Evolutionary conservation across 2,113 vertebrate genomes (phyloP), one percentile per base, ranked within the genome.

Genomic region (Rhinichthys klamathensis): DNA sequence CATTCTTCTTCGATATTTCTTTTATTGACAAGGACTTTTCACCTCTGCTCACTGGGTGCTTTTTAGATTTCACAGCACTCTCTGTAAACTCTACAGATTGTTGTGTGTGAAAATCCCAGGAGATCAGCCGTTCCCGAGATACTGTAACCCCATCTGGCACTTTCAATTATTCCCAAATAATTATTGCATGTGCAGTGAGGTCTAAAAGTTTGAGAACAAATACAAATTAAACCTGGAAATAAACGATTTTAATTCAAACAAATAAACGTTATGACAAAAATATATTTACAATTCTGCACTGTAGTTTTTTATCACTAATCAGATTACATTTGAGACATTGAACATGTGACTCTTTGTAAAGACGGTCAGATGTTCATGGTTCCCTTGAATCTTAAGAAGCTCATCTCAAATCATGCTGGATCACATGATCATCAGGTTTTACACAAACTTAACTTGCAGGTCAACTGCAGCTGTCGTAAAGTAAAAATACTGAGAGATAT

Each of bases 1-100:
- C 25, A 76, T 21, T 49, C 61, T 32, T 2, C 41, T 51, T 15
- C 5, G 18, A 81, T 44, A n/a, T n/a, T 44, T 46, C 58, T 65
- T 25, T 80, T 9, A 30, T 65, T 65, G 41, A 67, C 8, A 67
- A 23, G 16, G 44, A 30, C 16, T 81, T 69, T 81, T 81, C 44
- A 69, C 4, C 27, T 8, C 13, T 2, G 4, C 38, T 80, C 78
- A 30, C 7, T 27, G 38, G 35, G 11, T 63, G n/a, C 27, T 81
- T 32, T 67, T 81, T 69, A 51, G 9, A 12, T 69, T 69, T 51
- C 44, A 67, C 25, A 49, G 11, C 27, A 51, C 25, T n/a, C 25
- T 58, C 23, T 72, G 11, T 15, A 72, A 82, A 58, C 27, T 35
- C 63, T 9, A 38, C 11, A 38, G 30, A 72, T 49, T 38, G 27